A percentile compares a stretch with the other conserved stretches of the same genome.
Evolutionary conservation across 1,140 invertebrate genomes (phyloP).

Genomic region (Drosophila albomicans): DNA sequence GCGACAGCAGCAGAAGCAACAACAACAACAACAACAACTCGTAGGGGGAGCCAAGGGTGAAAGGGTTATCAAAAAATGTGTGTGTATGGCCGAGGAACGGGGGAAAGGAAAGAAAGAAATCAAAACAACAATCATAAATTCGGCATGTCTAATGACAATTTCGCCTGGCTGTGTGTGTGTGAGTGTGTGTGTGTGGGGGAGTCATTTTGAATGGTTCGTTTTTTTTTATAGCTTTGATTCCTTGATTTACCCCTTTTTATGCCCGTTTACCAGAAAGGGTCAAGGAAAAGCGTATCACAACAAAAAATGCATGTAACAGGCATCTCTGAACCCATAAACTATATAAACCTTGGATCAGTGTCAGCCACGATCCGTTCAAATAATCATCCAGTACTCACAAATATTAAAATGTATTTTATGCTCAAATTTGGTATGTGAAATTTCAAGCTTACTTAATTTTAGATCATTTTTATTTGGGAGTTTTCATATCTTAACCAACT

Average conservation of each 20-base stretch:
- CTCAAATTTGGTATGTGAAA: too few relatives aligned
- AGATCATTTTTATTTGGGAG: too few relatives aligned
- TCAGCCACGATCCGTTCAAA: too few relatives aligned
- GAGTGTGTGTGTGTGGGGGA: slow-evolving; percentile 11
- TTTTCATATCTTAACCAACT: too few relatives aligned
- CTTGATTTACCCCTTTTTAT: slow-evolving; percentile 26
- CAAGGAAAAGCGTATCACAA: too few relatives aligned
- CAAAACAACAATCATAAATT: slow-evolving; percentile 81
- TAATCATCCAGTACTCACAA: too few relatives aligned
- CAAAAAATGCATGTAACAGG: too few relatives aligned
- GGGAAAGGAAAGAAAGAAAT: slow-evolving; percentile 48
- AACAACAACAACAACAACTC: slow-evolving; percentile 10
- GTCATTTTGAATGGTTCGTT: slow-evolving; percentile 51
- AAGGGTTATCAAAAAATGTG: slow-evolving; percentile 62
- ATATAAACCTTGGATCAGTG: neutral
- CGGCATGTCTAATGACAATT: slow-evolving; percentile 83
- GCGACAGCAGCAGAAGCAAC: slow-evolving; percentile 33
- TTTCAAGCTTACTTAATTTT: too few relatives aligned
- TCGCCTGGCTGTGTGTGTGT: slow-evolving; percentile 41
- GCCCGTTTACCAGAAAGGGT: too few relatives aligned
- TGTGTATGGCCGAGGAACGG: slow-evolving; percentile 17
- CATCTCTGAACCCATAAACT: too few relatives aligned
- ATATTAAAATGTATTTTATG: too few relatives aligned
- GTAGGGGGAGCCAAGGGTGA: neutral
- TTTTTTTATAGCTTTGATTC: slow-evolving; percentile 65